Evolutionary conservation across 2,113 vertebrate genomes (phyloP).

Genomic region (Carlito syrichta): DNA sequence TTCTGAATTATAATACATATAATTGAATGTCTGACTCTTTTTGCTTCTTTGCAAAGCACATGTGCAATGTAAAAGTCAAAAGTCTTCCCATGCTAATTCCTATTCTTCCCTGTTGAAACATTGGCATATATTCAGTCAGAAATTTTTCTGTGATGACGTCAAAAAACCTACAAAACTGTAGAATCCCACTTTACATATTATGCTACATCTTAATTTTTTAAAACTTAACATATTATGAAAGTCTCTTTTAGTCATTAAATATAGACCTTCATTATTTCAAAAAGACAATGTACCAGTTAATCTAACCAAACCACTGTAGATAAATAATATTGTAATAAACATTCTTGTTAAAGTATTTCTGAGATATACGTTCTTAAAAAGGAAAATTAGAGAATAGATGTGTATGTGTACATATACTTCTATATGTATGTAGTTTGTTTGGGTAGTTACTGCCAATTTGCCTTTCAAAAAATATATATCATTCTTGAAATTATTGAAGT

Average conservation of each 20-base stretch:
- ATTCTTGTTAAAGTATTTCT: conserved; percentile 37
- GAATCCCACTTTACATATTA: not conserved
- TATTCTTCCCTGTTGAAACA: not conserved
- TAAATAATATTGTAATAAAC: not conserved
- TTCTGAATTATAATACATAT: conserved; percentile 10
- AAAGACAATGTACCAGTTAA: not conserved
- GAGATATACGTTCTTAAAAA: conserved; percentile 5
- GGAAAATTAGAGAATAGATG: not conserved
- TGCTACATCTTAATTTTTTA: not conserved
- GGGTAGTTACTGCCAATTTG: not conserved
- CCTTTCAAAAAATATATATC: not conserved
- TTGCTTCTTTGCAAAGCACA: not conserved
- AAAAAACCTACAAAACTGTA: not conserved
- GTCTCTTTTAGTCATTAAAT: not conserved
- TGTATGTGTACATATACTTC: not conserved
- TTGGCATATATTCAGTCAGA: not conserved
- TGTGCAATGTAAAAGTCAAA: conserved; percentile 1
- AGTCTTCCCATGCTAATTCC: not conserved
- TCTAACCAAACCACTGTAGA: not conserved
- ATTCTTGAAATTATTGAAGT: conserved; percentile 16
- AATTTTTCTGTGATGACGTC: not conserved
- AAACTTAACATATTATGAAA: not conserved
- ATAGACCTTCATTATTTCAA: not conserved
- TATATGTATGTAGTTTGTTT: not conserved
- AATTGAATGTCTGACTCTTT: not conserved